Percentiles rank a stretch among this genome's conserved stretches.
These are phyloP conservation scores for Sericinus montela DNA, from an alignment of 2,888 invertebrate genomes.

Conservation along the genomic window DNA sequence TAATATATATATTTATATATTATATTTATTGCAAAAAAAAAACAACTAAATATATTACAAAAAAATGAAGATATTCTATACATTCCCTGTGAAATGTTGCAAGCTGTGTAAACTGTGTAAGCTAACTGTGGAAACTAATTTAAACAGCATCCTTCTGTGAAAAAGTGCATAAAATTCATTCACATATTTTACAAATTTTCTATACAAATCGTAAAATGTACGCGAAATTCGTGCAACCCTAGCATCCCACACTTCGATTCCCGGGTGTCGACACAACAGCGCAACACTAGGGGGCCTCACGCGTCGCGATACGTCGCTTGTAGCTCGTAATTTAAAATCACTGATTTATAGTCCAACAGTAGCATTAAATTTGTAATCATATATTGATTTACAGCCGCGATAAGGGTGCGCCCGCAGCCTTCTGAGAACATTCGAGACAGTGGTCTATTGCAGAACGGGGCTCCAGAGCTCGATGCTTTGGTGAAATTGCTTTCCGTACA, in stretches of 20 bases:
- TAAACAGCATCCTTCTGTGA: too few relatives aligned
- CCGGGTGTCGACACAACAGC: slow-evolving; percentile 70
- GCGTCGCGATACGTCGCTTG: slow-evolving; percentile 68
- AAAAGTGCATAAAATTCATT: too few relatives aligned
- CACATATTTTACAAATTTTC: too few relatives aligned
- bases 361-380: slow-evolving; percentile 80
- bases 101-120: too few relatives aligned
- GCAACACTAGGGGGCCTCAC: slow-evolving; percentile 77
- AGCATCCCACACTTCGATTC: slow-evolving; percentile 41
- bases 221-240: slow-evolving; percentile 2
- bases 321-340: slow-evolving; percentile 76
- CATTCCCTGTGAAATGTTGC: too few relatives aligned
- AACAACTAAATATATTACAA: too few relatives aligned
- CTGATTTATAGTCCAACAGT: slow-evolving; percentile 77
- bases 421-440: slow-evolving; percentile 49
- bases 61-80: too few relatives aligned
- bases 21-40: too few relatives aligned
- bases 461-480: slow-evolving; percentile 36
- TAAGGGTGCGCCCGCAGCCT: slow-evolving; percentile 68
- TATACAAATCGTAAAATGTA: neutral
- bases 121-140: too few relatives aligned
- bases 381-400: slow-evolving; percentile 77
- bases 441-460: slow-evolving; percentile 46
- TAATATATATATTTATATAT: too few relatives aligned
- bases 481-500: slow-evolving; percentile 56